Evolutionary conservation across 2,888 invertebrate species (phyloP).

Genomic region (Tipula vernalis): DNA sequence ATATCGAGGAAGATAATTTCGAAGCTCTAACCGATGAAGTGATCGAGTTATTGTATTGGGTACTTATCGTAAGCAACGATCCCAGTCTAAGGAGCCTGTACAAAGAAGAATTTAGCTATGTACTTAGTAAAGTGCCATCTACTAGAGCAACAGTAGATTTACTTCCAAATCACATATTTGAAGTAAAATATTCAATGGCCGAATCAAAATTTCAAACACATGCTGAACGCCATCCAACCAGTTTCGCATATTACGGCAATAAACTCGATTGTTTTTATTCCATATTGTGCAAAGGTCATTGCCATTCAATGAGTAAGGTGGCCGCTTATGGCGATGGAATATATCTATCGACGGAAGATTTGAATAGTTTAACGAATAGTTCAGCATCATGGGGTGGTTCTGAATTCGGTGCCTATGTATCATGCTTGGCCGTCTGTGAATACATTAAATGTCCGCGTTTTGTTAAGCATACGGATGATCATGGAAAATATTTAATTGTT

Average conservation of each 20-base stretch:
- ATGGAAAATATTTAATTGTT: conserved; percentile 59
- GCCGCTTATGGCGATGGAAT: conserved; percentile 59
- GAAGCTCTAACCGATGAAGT: conserved; percentile 37
- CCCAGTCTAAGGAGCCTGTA: conserved; percentile 45
- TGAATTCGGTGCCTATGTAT: conserved; percentile 55
- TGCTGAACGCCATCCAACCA: conserved; percentile 41
- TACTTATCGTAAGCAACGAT: conserved; percentile 48
- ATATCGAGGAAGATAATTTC: conserved; percentile 32
- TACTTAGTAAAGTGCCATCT: conserved; percentile 40
- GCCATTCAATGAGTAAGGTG: conserved; percentile 57
- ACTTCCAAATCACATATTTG: conserved; percentile 54
- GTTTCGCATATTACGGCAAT: conserved; percentile 70
- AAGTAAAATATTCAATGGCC: conserved; percentile 44
- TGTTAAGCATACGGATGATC: conserved; percentile 40
- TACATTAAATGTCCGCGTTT: conserved; percentile 57
- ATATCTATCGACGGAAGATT: conserved; percentile 61
- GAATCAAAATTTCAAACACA: conserved; percentile 48
- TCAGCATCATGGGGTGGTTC: conserved; percentile 67
- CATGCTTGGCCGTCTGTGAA: conserved; percentile 70
- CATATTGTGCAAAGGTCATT: conserved; percentile 62
- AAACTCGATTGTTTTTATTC: conserved; percentile 71
- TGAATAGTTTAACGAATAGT: conserved; percentile 57
- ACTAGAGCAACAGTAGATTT: conserved; percentile 34
- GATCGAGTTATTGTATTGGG: conserved; percentile 52
- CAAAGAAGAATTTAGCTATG: conserved; percentile 30